These are phyloP conservation scores for Podarcis cretensis DNA, from an alignment of 2,113 vertebrate genomes.

Conservation along the genomic window DNA sequence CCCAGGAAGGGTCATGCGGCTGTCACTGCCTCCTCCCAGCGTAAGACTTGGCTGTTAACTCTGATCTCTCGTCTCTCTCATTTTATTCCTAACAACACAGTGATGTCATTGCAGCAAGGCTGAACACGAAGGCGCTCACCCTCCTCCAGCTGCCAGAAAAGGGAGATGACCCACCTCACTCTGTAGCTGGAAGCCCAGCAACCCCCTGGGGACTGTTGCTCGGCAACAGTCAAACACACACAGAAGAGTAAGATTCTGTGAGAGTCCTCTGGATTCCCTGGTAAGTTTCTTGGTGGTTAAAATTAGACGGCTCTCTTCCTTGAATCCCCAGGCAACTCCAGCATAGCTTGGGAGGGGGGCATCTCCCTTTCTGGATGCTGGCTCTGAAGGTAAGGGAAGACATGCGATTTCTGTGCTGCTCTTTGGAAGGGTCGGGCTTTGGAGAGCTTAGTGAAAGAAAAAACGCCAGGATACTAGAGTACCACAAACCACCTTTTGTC, in stretches of 20 bases:
- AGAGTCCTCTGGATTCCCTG: constrained; percentile 46
- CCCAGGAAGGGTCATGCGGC: constrained; percentile 36
- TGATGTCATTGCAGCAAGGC: constrained; percentile 43
- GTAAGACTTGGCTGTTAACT: neutral
- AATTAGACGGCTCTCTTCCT: constrained; percentile 55
- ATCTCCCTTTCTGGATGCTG: constrained; percentile 49
- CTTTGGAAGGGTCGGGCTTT: neutral
- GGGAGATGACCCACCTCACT: constrained; percentile 60
- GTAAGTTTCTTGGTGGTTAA: constrained; percentile 55
- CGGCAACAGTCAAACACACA: constrained; percentile 73
- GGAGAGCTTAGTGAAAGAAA: neutral
- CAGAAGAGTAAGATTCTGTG: constrained; percentile 54
- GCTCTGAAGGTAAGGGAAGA: constrained; percentile 56
- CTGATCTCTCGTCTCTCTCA: neutral
- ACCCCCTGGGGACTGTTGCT: constrained; percentile 70
- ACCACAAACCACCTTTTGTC: neutral
- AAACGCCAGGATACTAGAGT: neutral
- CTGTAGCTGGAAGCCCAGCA: constrained; percentile 56
- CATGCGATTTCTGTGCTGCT: neutral
- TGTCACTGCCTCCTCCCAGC: neutral
- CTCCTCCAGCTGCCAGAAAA: constrained; percentile 51
- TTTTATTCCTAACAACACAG: neutral
- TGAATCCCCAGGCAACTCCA: constrained; percentile 58
- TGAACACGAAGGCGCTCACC: constrained; percentile 37
- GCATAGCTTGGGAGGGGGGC: constrained; percentile 42